Evolutionary conservation across 2,797 vertebrate species (phyloP).

Genomic region (Phrynocephalus vlangalii): DNA sequence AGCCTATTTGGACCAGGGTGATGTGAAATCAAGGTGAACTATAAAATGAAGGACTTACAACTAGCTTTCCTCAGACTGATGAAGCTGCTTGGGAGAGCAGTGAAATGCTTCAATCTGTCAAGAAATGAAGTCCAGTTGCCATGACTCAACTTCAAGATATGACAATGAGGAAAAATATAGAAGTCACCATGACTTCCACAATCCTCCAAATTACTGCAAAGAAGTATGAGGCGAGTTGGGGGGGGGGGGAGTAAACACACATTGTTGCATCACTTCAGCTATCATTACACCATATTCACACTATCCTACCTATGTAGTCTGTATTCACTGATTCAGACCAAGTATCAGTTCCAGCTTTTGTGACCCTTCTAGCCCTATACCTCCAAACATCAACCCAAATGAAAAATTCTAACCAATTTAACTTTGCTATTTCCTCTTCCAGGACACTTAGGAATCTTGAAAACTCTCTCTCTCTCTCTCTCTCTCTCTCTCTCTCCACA

Average conservation of each 20-base stretch:
- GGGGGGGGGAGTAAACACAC: background rate
- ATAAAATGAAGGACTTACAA: no score
- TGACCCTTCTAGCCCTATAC: background rate
- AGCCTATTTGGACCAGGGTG: no score
- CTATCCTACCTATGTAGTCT: background rate
- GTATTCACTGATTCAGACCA: background rate
- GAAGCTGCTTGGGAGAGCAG: no score
- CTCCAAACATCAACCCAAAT: background rate
- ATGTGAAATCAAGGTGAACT: no score
- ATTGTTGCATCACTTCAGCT: background rate
- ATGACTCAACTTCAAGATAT: no score
- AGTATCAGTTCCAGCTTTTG: background rate
- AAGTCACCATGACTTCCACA: background rate
- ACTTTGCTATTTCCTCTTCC: background rate
- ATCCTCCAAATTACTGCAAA: no score
- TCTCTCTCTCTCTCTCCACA: no score
- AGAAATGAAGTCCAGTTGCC: no score
- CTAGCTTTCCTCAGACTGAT: no score
- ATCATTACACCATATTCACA: background rate
- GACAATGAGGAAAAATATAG: background rate
- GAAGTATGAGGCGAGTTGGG: background rate
- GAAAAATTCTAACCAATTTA: background rate
- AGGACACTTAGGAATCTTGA: background rate
- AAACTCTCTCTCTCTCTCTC: no score
- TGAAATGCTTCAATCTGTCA: no score